Conservation (phyloP, 2,113 vertebrate genomes). For the Poicephalus meyeri region DNA sequence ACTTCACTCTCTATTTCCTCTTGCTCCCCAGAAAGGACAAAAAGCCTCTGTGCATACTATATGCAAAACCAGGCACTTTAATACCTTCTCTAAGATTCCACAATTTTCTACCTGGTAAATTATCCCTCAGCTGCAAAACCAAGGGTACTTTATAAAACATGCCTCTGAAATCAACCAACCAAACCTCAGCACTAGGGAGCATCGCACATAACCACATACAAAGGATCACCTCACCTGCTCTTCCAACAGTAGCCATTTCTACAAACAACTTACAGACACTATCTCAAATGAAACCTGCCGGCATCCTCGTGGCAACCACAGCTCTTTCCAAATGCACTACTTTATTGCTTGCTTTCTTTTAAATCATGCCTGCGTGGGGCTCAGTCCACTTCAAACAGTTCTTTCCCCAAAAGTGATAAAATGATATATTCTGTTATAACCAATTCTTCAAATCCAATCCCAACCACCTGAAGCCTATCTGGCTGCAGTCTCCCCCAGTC, state of each 20-base stretch:
- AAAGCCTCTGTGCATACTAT: background rate
- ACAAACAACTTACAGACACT: background rate
- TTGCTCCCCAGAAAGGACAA: background rate
- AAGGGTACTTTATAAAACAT: background rate
- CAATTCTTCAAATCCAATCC: background rate
- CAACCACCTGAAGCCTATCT: background rate
- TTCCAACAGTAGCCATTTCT: background rate
- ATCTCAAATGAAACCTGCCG: slow-evolving; percentile 1
- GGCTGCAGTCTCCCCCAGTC: background rate
- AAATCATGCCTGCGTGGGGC: background rate
- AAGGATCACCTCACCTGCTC: background rate
- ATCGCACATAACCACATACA: background rate
- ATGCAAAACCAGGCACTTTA: background rate
- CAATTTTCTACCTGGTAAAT: background rate
- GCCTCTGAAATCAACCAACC: background rate
- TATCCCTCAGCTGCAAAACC: background rate
- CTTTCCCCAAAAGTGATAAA: background rate
- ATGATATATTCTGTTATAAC: background rate
- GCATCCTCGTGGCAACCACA: slow-evolving; percentile 1
- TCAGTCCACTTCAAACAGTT: background rate
- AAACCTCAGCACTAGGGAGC: background rate
- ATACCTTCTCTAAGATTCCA: background rate
- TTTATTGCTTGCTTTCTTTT: background rate
- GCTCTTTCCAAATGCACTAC: background rate
- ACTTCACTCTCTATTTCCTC: background rate